phyloP scores from a whole-genome alignment of 2,888 invertebrate species.

The Odontomyia ornata region DNA sequence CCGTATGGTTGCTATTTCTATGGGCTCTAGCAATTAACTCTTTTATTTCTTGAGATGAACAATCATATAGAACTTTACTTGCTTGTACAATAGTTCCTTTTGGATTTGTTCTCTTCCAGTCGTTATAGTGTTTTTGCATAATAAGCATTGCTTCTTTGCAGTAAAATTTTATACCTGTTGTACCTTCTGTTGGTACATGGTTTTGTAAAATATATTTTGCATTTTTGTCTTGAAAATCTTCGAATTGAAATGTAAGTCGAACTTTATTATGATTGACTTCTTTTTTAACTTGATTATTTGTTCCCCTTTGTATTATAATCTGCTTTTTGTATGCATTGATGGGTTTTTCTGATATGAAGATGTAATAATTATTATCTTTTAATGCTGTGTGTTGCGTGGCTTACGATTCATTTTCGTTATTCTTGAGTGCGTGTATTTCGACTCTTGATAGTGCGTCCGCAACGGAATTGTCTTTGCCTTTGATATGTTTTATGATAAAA shows the following conservation, averaged over 20 bases:
- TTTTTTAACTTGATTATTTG: background rate
- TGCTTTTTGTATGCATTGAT: background rate
- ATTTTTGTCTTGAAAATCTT: background rate
- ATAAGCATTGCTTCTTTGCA: background rate
- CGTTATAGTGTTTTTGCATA: background rate
- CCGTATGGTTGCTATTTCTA: background rate
- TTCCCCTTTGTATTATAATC: background rate
- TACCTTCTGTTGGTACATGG: background rate
- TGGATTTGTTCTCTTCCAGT: background rate
- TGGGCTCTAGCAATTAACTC: background rate
- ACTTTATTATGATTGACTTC: background rate
- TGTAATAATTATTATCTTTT: background rate
- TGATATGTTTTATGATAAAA: conserved; percentile 52
- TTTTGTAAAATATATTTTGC: background rate
- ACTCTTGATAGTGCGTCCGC: conserved; percentile 55
- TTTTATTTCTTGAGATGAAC: background rate
- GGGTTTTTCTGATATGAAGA: background rate
- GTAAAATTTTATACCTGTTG: background rate
- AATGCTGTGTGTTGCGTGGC: background rate
- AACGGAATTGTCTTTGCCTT: conserved; percentile 52
- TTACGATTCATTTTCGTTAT: background rate
- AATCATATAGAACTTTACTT: background rate
- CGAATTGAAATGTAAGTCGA: background rate
- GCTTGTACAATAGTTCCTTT: background rate
- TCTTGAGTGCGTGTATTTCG: background rate